Percentiles rank a stretch among this genome's conserved stretches.
Evolutionary conservation across 2,113 vertebrate genomes (phyloP).

Genomic region (Naja naja): DNA sequence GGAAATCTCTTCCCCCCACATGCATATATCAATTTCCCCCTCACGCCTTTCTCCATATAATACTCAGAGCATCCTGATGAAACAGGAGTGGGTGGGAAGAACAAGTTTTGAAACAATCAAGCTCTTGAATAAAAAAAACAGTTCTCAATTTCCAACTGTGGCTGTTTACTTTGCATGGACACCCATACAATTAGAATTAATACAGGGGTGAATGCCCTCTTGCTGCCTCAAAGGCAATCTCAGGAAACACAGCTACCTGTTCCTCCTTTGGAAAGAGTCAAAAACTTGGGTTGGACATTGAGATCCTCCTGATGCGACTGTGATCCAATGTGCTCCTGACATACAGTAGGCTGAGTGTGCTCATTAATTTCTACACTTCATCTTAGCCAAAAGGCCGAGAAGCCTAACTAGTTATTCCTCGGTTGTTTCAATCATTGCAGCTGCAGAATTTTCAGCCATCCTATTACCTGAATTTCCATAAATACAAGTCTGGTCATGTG

Average conservation of each 20-base stretch:
- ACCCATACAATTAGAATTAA: background rate
- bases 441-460: background rate
- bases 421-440: background rate
- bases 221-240: background rate
- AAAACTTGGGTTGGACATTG: background rate
- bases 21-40: background rate
- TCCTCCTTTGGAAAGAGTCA: background rate
- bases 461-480: background rate
- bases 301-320: background rate
- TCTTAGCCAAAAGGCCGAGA: too few relatives aligned
- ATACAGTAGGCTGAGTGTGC: background rate
- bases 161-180: background rate
- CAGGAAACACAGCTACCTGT: background rate
- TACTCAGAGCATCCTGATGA: background rate
- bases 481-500: background rate
- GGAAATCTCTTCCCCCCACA: background rate
- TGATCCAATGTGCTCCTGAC: background rate
- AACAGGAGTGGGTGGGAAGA: background rate
- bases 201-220: background rate
- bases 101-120: background rate
- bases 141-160: background rate
- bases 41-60: background rate
- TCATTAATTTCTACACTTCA: background rate
- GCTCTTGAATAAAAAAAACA: background rate
- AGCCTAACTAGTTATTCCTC: background rate